These are phyloP conservation scores for Atta cephalotes DNA, from an alignment of 1,140 invertebrate species.

Conservation along the genomic window DNA sequence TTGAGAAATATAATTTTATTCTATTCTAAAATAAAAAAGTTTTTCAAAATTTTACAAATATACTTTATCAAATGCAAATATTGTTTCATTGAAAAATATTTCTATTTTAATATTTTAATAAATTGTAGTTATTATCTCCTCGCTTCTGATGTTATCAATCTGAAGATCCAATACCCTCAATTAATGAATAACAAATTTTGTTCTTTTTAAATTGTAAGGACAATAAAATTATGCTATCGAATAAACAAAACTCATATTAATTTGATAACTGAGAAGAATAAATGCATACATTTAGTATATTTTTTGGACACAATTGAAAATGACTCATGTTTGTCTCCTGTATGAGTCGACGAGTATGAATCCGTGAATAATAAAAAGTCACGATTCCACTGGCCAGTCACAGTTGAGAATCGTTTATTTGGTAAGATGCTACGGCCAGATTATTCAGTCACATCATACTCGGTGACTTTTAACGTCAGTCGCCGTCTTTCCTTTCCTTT, in stretches of 20 bases:
- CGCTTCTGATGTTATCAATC: no score
- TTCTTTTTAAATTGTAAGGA: not conserved
- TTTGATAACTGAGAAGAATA: not conserved
- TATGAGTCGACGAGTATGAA: conserved; percentile 16
- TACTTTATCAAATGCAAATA: no score
- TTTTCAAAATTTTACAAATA: no score
- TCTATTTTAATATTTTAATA: no score
- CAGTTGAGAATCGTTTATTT: conserved; percentile 69
- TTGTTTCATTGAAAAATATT: no score
- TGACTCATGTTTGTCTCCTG: conserved; percentile 44
- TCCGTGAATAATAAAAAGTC: conserved; percentile 73
- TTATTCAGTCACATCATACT: conserved; percentile 69
- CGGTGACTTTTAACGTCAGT: conserved; percentile 71
- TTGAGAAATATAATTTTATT: no score
- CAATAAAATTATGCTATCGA: conserved; percentile 49
- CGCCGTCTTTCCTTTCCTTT: conserved; percentile 12
- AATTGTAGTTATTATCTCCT: no score
- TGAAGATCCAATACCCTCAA: no score
- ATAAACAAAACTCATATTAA: conserved; percentile 6
- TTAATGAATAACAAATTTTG: not conserved
- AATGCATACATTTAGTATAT: not conserved
- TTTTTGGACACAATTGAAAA: conserved; percentile 31
- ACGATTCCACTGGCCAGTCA: conserved; percentile 65
- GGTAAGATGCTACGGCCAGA: conserved; percentile 74
- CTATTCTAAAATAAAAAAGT: no score